Evolutionary conservation across 2,797 vertebrate genomes (phyloP).

Genomic region (Rhinogobio ventralis): DNA sequence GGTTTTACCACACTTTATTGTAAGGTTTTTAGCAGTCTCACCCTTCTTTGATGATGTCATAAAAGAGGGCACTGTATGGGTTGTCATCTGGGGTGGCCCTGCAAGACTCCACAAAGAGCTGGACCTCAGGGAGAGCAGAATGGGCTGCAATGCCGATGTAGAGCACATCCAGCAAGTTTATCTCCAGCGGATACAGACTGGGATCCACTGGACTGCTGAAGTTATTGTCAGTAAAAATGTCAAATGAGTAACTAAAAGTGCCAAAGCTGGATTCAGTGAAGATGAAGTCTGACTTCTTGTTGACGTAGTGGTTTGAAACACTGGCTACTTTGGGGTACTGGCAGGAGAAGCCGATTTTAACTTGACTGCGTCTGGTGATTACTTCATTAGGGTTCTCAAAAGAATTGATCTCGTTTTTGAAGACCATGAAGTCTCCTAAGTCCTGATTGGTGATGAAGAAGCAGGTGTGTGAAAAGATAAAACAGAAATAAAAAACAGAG

Average conservation of each 20-base stretch:
- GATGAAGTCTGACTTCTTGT: conserved; percentile 71
- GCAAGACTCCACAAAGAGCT: conserved; percentile 78
- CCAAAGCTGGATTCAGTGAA: conserved; percentile 76
- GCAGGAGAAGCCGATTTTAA: conserved; percentile 72
- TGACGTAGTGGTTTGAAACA: conserved; percentile 67
- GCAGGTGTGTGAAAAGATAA: neutral
- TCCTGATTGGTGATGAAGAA: conserved; percentile 64
- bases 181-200: conserved; percentile 71
- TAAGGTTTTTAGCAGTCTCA: conserved; percentile 51
- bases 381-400: conserved; percentile 58
- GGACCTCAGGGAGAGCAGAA: conserved; percentile 67
- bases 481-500: neutral
- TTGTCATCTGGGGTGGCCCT: conserved; percentile 75
- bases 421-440: conserved; percentile 68
- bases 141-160: conserved; percentile 75
- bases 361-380: conserved; percentile 64
- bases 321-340: conserved; percentile 70
- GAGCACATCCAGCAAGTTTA: conserved; percentile 69
- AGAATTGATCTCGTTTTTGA: conserved; percentile 73
- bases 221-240: conserved; percentile 64
- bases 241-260: conserved; percentile 74
- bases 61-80: conserved; percentile 66
- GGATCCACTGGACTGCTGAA: conserved; percentile 62
- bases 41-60: conserved; percentile 75
- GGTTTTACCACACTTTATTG: neutral